A percentile compares a stretch with the other conserved stretches of the same genome.
These are phyloP conservation scores for Neomonachus schauinslandi DNA, from an alignment of 2,113 vertebrate species.

Conservation along the genomic window DNA sequence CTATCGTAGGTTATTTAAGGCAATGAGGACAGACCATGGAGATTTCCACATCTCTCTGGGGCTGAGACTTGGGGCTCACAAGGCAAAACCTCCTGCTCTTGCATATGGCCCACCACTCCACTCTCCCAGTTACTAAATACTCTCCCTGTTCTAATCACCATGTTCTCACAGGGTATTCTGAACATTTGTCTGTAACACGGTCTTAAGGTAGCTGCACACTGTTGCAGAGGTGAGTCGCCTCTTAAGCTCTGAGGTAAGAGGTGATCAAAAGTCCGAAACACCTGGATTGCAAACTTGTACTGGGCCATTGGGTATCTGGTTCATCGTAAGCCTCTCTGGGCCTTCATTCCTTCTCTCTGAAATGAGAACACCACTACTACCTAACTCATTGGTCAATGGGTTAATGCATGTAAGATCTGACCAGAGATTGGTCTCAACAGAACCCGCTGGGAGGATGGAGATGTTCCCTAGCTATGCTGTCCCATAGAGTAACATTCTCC, in stretches of 20 bases:
- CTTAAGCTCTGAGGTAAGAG: background rate
- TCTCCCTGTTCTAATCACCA: background rate
- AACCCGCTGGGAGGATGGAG: background rate
- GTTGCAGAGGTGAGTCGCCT: no score
- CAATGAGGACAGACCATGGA: background rate
- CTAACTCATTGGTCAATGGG: background rate
- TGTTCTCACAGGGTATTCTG: background rate
- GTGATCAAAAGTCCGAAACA: background rate
- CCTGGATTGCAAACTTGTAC: background rate
- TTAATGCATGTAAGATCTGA: background rate
- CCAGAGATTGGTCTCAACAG: background rate
- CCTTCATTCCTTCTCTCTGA: background rate
- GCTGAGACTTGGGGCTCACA: background rate
- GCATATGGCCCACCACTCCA: background rate
- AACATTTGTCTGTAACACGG: background rate
- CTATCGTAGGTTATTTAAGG: conserved; percentile 47
- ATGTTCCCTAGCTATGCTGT: background rate
- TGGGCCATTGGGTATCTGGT: background rate
- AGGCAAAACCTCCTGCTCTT: background rate
- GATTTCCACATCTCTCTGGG: conserved; percentile 35
- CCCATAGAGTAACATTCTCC: background rate
- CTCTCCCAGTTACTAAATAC: background rate
- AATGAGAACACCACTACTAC: background rate
- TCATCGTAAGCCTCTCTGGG: background rate
- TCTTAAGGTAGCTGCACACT: background rate